A percentile compares a stretch with the other conserved stretches of the same genome.
Conservation (phyloP, 2,113 vertebrate genomes). For the Lepus europaeus region DNA sequence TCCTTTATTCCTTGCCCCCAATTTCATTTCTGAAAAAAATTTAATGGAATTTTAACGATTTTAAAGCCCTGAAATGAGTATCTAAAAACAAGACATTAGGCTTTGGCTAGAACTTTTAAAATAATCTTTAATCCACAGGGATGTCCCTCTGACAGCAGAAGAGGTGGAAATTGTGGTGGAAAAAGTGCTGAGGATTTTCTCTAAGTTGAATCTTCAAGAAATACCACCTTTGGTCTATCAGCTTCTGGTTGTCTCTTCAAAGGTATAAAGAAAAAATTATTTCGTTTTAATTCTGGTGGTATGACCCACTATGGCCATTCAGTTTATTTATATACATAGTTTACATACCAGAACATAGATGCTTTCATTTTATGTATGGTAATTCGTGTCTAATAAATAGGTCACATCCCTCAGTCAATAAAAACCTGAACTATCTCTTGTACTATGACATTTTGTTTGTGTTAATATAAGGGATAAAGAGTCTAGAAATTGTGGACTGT, state of each 20-base stretch:
- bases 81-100: neutral
- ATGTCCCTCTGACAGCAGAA: slow-evolving; percentile 93
- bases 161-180: slow-evolving; percentile 95
- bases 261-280: slow-evolving; percentile 87
- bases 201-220: slow-evolving; percentile 95
- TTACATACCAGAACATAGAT: neutral
- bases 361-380: neutral
- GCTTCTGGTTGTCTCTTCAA: slow-evolving; percentile 94
- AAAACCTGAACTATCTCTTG: neutral
- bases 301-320: neutral
- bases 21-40: neutral
- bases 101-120: neutral
- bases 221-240: slow-evolving; percentile 97
- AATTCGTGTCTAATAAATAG: neutral
- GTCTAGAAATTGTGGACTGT: neutral
- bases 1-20: neutral
- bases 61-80: neutral
- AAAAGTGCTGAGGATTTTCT: slow-evolving; percentile 94
- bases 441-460: neutral
- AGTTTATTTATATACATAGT: neutral
- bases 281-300: neutral
- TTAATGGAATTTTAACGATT: neutral
- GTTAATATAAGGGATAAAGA: neutral
- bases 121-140: slow-evolving; percentile 86
- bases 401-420: neutral